Evolutionary conservation across 2,113 vertebrate species (phyloP).

Genomic region (Rhadina sibilatrix): DNA sequence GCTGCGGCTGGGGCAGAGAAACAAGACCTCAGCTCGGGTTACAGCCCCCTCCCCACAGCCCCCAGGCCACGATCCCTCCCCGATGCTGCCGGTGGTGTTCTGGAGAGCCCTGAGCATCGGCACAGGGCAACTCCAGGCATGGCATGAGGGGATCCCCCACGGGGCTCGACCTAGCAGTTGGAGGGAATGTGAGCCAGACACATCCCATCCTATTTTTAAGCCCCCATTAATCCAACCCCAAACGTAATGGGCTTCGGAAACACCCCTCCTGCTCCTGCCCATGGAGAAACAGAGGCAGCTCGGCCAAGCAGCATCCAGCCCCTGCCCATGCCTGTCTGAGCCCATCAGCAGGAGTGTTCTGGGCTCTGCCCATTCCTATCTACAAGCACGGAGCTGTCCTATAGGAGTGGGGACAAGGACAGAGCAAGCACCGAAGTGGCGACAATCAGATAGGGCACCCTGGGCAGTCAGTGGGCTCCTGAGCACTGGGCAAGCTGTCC

Average conservation of each 20-base stretch:
- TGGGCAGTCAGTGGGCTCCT: background rate
- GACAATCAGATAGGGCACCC: background rate
- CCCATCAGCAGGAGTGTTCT: background rate
- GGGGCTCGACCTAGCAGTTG: background rate
- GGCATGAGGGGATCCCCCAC: fast-evolving
- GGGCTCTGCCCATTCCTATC: background rate
- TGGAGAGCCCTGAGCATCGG: background rate
- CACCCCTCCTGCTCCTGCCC: background rate
- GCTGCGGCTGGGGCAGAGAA: background rate
- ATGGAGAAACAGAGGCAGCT: background rate
- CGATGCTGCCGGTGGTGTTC: fast-evolving
- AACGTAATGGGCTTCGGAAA: fast-evolving
- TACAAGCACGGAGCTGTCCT: background rate
- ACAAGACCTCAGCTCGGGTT: slow-evolving; percentile 32
- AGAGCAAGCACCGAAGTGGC: fast-evolving
- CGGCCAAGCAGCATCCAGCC: background rate
- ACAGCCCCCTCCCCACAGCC: slow-evolving; percentile 14
- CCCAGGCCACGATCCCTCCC: background rate
- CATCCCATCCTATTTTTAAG: background rate
- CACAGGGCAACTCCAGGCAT: fast-evolving
- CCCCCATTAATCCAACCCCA: background rate
- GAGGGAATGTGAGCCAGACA: background rate
- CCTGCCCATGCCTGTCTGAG: background rate
- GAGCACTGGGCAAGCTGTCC: background rate
- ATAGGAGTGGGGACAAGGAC: background rate